Conservation (phyloP, 2,113 vertebrate species). For the Cololabis saira region DNA sequence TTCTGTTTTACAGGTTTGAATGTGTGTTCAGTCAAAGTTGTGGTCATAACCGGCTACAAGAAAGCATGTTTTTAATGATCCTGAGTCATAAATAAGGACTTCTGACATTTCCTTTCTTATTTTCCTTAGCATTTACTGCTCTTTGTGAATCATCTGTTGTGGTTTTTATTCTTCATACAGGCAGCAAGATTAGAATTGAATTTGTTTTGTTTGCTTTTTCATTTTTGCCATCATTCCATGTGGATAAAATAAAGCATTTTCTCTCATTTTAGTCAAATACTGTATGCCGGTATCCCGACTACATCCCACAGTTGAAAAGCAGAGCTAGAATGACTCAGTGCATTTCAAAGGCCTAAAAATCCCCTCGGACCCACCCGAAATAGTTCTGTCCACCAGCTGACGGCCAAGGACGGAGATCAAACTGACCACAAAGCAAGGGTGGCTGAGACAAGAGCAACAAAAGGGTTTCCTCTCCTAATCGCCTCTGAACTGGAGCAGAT, state of each 20-base stretch:
- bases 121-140: not conserved
- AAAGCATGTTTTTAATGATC: conserved; percentile 8
- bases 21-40: conserved; percentile 6
- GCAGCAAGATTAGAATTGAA: not conserved
- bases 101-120: not conserved
- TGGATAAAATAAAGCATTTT: not conserved
- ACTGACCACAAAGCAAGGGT: conserved; percentile 43
- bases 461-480: conserved; percentile 56
- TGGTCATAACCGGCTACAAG: not conserved
- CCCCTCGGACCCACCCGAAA: conserved; percentile 41
- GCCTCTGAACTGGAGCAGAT: conserved; percentile 55
- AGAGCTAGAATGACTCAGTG: conserved; percentile 52
- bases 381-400: conserved; percentile 62
- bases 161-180: not conserved
- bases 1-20: conserved; percentile 26
- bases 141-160: not conserved
- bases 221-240: not conserved
- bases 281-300: not conserved
- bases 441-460: conserved; percentile 40
- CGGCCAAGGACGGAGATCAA: conserved; percentile 60
- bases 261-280: conserved; percentile 1
- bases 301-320: conserved; percentile 1
- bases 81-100: not conserved
- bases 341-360: conserved; percentile 46
- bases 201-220: not conserved